Percentiles rank a stretch among this genome's conserved stretches.
Conservation (phyloP, 1,140 invertebrate species). For the Lasaia peninsularis region DNA sequence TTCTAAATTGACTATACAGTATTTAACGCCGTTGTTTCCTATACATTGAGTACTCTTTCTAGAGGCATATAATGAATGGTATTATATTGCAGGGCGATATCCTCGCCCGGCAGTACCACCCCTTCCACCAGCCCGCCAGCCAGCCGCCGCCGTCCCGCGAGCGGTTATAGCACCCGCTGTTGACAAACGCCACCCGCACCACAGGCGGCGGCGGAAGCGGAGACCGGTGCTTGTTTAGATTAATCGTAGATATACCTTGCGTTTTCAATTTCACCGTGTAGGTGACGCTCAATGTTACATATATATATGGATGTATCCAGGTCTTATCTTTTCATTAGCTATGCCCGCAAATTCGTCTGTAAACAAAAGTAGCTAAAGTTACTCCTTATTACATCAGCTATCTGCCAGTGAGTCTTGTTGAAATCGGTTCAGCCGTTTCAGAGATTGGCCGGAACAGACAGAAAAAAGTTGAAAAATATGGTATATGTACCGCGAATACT, state of each 20-base stretch:
- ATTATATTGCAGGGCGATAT: constrained; percentile 60
- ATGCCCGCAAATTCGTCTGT: no score
- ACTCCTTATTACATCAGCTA: no score
- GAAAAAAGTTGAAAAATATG: no score
- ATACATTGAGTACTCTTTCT: neutral
- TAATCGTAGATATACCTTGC: constrained; percentile 20
- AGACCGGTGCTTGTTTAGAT: constrained; percentile 59
- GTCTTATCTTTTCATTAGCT: no score
- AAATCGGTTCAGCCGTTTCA: no score
- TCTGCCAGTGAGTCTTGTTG: no score
- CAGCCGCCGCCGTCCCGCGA: constrained; percentile 16
- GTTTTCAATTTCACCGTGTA: constrained; percentile 29
- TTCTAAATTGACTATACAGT: no score
- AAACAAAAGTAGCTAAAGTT: no score
- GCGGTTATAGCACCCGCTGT: neutral
- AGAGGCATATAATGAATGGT: neutral
- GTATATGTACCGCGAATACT: no score
- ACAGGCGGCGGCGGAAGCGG: constrained; percentile 47
- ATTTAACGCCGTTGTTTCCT: no score
- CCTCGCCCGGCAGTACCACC: constrained; percentile 62
- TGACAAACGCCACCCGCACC: constrained; percentile 30
- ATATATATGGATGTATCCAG: neutral
- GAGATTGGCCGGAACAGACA: no score
- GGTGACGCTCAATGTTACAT: constrained; percentile 21
- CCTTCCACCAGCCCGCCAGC: constrained; percentile 57